These are phyloP conservation scores for Chorisops tibialis DNA, from an alignment of 2,888 invertebrate genomes.

Conservation along the genomic window DNA sequence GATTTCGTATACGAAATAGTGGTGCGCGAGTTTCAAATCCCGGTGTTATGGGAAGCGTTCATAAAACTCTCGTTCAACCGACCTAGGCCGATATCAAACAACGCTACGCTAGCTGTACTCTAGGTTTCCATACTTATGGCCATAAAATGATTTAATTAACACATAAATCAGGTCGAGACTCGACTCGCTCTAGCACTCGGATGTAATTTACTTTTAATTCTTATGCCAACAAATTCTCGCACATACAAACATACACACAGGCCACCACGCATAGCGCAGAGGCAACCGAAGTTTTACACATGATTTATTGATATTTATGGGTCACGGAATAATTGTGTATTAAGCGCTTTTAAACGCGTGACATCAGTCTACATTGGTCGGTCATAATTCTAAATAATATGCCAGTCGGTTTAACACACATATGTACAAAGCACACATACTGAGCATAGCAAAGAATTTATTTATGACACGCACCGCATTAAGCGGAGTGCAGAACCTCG, in stretches of 20 bases:
- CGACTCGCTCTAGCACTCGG: no score
- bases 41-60: not conserved
- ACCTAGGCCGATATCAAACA: not conserved
- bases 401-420: no score
- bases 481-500: no score
- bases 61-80: not conserved
- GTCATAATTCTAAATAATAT: not conserved
- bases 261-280: not conserved
- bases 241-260: no score
- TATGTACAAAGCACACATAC: no score
- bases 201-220: constrained; percentile 44
- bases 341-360: not conserved
- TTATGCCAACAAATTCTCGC: constrained; percentile 29
- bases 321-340: not conserved
- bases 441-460: no score
- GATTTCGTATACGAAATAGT: no score
- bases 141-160: constrained; percentile 46
- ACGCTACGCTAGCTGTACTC: not conserved
- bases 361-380: not conserved
- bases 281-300: not conserved
- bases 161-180: constrained; percentile 44
- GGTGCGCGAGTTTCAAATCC: not conserved
- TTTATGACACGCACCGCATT: no score
- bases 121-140: constrained; percentile 34
- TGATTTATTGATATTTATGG: constrained; percentile 6